Evolutionary conservation across 2,113 vertebrate species (phyloP), one percentile per base, ranked within the genome.

Genomic region (Oryzias curvinotus): DNA sequence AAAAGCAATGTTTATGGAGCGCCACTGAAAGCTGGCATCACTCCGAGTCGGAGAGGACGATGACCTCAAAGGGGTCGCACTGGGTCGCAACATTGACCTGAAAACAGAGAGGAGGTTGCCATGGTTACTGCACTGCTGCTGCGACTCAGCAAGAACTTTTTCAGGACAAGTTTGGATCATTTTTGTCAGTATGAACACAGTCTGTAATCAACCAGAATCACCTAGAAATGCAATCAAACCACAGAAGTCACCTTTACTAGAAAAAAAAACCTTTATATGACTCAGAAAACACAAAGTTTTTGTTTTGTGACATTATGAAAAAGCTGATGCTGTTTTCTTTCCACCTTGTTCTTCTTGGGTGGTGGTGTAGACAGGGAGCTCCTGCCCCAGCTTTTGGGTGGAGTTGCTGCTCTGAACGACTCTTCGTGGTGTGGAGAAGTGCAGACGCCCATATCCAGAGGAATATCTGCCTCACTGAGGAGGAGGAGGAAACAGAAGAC

Each of bases 51-150:
- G 95, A 95, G 21, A 96, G 91, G 52, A 95, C 77, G 43, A 96
- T 95, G 85, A 96, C 91, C 83, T 95, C 95, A 4, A 93, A 91
- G 0, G 95, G 95, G 76, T 96, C 94, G 28, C 93, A 95, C 84
- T 96, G 95, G 0, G 95, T 96, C 28, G 92, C 91, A 71, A 93
- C 94, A 36, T 93, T 92, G 55, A 91, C 90, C 95, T 96, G 90
- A 4, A 60, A 59, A 75, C 28, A 77, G 41, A 52, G 15, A 48
- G 0, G 8, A 16, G 45, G 45, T 47, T n/a, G n/a, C 17, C 7
- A 3, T 1, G 8, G 30, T 36, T 36, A 36, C 30, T 36, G 8
- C 30, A 5, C 26, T 28, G 26, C 26, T 28, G 26, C 26, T 28
- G 26, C 26, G 6, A 4, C 26, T 36, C 30, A 10, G 30, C 7